Percentiles rank a stretch among this genome's conserved stretches.
Conservation (phyloP, 2,797 vertebrate genomes). For the Poecilia velifera region DNA sequence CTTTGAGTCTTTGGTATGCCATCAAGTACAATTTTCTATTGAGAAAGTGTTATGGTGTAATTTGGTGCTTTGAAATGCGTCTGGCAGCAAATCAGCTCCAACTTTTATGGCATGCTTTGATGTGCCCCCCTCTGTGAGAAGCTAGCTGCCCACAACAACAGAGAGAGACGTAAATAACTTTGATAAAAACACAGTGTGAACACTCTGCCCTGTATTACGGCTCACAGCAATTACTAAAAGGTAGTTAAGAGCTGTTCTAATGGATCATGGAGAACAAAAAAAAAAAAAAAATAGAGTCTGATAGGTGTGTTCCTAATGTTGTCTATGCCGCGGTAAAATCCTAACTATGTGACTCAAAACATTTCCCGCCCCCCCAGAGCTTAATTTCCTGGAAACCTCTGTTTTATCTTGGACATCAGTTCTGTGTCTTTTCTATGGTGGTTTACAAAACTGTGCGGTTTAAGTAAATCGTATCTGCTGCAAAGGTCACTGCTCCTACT, state of each 20-base stretch:
- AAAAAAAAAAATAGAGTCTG: not conserved
- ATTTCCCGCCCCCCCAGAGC: not conserved
- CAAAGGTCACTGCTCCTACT: not conserved
- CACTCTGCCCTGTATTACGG: not conserved
- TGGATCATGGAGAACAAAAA: not conserved
- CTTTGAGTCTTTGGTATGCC: constrained; percentile 4
- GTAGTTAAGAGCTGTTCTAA: not conserved
- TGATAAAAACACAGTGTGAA: constrained; percentile 18
- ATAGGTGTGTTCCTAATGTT: not conserved
- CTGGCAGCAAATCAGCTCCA: constrained; percentile 20
- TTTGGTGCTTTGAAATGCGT: constrained; percentile 23
- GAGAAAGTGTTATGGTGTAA: constrained; percentile 4
- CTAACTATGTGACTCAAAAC: not conserved
- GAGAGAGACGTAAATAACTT: constrained; percentile 16
- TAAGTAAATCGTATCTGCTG: not conserved
- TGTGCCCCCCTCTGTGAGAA: constrained; percentile 1
- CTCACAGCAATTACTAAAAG: not conserved
- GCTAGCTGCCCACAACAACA: constrained; percentile 28
- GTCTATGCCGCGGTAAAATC: not conserved
- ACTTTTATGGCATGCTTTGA: constrained; percentile 18
- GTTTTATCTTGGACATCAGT: not conserved
- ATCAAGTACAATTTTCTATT: constrained; percentile 14
- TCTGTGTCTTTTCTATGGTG: not conserved
- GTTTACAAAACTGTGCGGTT: not conserved
- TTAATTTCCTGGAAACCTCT: not conserved